Conservation (phyloP, 2,888 invertebrate genomes). For the Chalcosyrphus nemorum region DNA sequence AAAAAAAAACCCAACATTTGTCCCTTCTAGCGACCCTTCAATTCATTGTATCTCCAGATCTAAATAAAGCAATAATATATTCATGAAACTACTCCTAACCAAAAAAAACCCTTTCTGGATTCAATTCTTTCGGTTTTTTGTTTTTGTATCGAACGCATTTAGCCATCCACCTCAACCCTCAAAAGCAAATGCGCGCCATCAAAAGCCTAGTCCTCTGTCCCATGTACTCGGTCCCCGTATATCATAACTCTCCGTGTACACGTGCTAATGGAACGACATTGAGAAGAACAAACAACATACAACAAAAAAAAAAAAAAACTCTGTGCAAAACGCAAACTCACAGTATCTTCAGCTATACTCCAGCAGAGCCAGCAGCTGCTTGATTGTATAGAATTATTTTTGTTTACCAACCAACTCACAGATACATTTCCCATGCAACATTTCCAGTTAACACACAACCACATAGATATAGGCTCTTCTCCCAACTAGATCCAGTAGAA, state of each 20-base stretch:
- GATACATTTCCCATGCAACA: slow-evolving; percentile 74
- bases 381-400: slow-evolving; percentile 7
- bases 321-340: no score
- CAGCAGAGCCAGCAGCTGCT: slow-evolving; percentile 41
- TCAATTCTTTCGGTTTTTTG: slow-evolving; percentile 47
- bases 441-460: slow-evolving; percentile 71
- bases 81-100: slow-evolving; percentile 64
- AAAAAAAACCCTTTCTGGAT: slow-evolving; percentile 62
- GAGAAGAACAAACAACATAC: slow-evolving; percentile 59
- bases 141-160: slow-evolving; percentile 33
- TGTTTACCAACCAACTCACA: slow-evolving; percentile 1
- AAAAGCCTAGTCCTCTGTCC: slow-evolving; percentile 53
- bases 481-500: slow-evolving; percentile 74
- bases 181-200: slow-evolving; percentile 62
- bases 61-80: slow-evolving; percentile 72
- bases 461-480: slow-evolving; percentile 48
- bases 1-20: slow-evolving; percentile 40
- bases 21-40: slow-evolving; percentile 53
- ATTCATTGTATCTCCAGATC: slow-evolving; percentile 37
- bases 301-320: slow-evolving; percentile 67
- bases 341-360: slow-evolving; percentile 14
- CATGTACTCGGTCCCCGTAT: slow-evolving; percentile 38
- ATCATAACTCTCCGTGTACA: slow-evolving; percentile 66
- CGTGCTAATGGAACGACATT: slow-evolving; percentile 73
- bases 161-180: slow-evolving; percentile 55